A percentile compares a stretch with the other conserved stretches of the same genome.
phyloP scores from a whole-genome alignment of 2,797 vertebrate species.

The Apodemus agrarius region DNA sequence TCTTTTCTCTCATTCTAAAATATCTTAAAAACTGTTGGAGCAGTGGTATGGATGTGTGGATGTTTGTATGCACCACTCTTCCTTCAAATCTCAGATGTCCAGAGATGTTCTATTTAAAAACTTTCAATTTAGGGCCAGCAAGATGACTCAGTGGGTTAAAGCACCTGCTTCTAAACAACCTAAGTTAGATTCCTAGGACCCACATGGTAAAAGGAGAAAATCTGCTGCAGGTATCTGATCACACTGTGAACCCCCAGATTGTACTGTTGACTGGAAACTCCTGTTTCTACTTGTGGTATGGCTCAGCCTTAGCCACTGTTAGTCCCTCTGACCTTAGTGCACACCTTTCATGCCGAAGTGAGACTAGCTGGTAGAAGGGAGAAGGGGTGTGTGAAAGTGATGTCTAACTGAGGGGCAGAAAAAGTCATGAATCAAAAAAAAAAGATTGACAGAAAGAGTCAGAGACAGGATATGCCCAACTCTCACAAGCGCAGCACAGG shows the following conservation, averaged over 20 bases:
- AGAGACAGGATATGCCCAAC: not conserved
- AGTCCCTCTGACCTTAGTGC: not conserved
- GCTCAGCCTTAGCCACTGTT: not conserved
- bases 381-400: not conserved
- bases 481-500: not conserved
- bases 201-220: not conserved
- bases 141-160: not conserved
- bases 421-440: not conserved
- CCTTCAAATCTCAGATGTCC: constrained; percentile 16
- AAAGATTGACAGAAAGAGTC: not conserved
- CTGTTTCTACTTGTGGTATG: not conserved
- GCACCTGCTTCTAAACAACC: not conserved
- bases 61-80: not conserved
- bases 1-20: constrained; percentile 56
- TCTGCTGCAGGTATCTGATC: not conserved
- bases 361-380: not conserved
- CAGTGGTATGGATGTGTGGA: not conserved
- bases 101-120: not conserved
- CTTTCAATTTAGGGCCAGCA: not conserved
- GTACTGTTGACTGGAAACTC: not conserved
- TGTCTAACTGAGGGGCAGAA: not conserved
- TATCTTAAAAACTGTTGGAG: not conserved
- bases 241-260: not conserved
- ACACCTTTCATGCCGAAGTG: not conserved
- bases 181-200: not conserved